Base-by-base conservation (phyloP, 2,113 vertebrate species). In the Pelodiscus sinensis region DNA sequence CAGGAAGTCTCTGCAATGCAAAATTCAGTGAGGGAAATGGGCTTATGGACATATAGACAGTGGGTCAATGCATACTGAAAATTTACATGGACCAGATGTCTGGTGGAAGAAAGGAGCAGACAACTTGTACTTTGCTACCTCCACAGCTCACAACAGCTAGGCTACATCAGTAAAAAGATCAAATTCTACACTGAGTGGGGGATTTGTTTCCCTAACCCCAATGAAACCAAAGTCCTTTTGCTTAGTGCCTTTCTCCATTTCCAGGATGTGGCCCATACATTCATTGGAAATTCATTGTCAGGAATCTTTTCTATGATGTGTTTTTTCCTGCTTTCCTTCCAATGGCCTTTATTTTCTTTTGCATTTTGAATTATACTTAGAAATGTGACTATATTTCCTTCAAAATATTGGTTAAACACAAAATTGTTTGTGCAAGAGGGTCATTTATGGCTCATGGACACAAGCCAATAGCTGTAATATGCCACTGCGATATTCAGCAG, bases 351-450 rank as follows among this genome's bases (percentile, higher is more conserved):
- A 60, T 78, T 89, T 93, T 82, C 57, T 52, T 81, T 85, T 25
- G 83, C 13, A 4, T 89, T 93, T 87, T 56, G 16, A 90, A 58
- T 44, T 86, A 13, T 25, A 68, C 51, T 87, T 93, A 90, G 29
- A 56, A 29, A 56, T 16, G 60, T 58, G 24, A 79, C 82, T 82
- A 90, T 35, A 81, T 89, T 91, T 92, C 86, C 82, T 88, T 88
- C 31, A 82, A 91, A 91, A 79, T 85, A 79, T 85, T 85, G 89
- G 15, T 22, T 73, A 86, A 35, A 77, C 51, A 84, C 6, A 85
- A 85, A 80, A 51, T 10, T 21, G 2, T 24, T 86, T 12, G 9
- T 91, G 77, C 44, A 92, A 91, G 22, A n/a, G 18, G 50, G n/a
- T 71, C 35, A 78, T 24, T 94, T 95, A 58, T 86, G 31, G 68